These are phyloP conservation scores for Temnothorax ravouxi DNA, from an alignment of 2,888 invertebrate species.

Conservation along the genomic window DNA sequence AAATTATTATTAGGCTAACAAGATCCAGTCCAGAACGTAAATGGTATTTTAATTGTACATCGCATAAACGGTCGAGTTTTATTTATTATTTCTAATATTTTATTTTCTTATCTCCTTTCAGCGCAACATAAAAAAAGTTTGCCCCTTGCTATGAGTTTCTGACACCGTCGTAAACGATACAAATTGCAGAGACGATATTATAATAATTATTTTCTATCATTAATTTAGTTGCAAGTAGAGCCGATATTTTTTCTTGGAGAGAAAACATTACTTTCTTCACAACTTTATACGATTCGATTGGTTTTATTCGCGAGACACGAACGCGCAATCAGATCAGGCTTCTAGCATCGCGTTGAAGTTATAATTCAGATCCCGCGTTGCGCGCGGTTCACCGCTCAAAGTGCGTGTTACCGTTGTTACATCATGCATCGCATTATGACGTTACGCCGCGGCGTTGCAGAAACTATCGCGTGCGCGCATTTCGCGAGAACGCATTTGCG, in stretches of 20 bases:
- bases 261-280: not conserved
- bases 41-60: no score
- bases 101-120: not conserved
- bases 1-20: no score
- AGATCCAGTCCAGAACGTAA: no score
- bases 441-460: conserved; percentile 1
- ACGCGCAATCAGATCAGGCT: not conserved
- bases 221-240: not conserved
- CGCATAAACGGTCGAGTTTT: no score
- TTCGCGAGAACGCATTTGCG: conserved; percentile 14
- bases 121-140: not conserved
- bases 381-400: conserved; percentile 22
- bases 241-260: not conserved
- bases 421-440: conserved; percentile 37
- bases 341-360: conserved; percentile 31
- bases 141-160: not conserved
- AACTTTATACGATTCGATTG: not conserved
- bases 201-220: not conserved
- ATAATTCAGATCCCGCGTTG: conserved; percentile 40
- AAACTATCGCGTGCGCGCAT: not conserved
- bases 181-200: not conserved
- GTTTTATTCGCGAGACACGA: conserved; percentile 26
- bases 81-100: not conserved
- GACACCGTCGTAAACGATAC: not conserved
- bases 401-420: conserved; percentile 28